Percentiles rank a stretch among this genome's conserved stretches.
Conservation (phyloP, 2,888 invertebrate species). For the Drosophila peninsularis region DNA sequence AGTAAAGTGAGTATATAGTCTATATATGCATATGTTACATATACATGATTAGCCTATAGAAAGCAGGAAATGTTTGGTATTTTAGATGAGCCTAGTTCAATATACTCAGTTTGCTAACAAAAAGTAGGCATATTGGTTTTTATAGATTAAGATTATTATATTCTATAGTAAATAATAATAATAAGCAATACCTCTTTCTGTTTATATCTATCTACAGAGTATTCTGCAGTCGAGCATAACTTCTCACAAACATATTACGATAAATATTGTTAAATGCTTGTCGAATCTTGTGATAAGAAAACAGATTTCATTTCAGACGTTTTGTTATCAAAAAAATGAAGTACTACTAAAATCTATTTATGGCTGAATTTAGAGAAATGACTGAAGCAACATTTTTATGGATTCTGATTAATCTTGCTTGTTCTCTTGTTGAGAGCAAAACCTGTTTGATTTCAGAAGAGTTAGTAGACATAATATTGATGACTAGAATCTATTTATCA, state of each 20-base stretch:
- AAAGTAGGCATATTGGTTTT: not conserved
- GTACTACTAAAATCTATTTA: not conserved
- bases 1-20: conserved; percentile 12
- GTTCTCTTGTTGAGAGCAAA: not conserved
- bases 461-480: not conserved
- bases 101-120: not conserved
- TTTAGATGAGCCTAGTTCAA: not conserved
- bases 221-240: not conserved
- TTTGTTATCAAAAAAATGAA: not conserved
- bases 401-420: not conserved
- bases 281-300: not conserved
- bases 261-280: not conserved
- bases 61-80: not conserved
- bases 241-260: not conserved
- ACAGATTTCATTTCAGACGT: too few relatives aligned
- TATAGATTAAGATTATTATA: not conserved
- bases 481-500: not conserved
- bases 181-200: too few relatives aligned
- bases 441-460: not conserved
- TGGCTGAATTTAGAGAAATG: not conserved
- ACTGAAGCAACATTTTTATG: not conserved
- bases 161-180: too few relatives aligned
- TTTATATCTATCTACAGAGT: too few relatives aligned
- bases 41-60: not conserved
- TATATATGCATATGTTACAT: not conserved